Evolutionary conservation across 2,797 vertebrate species (phyloP), one percentile per base, ranked within the genome.

Genomic region (Toxotes lorentzi): DNA sequence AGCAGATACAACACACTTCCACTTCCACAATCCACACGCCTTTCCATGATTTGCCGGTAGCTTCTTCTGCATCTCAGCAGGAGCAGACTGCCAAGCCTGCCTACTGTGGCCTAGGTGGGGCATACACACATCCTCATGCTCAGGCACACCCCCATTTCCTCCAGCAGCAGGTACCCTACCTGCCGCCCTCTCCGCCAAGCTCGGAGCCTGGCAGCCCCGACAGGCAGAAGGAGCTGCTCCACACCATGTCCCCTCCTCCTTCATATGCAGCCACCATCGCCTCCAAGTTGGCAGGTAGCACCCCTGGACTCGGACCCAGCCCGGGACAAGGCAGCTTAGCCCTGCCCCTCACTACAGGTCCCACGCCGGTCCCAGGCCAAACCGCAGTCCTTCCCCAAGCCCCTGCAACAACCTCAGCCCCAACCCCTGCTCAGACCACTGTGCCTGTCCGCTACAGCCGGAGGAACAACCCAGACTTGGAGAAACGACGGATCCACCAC

Each of bases 141-240:
- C 91, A 91, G 79, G 30, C 87, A 0, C 93, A 89, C 61, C 68
- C 86, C 7, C 91, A 89, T 54, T 99, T 97, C 70, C 92, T 97
- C 78, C 94, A 92, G 82, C 94, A 94, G 77, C 93, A 92, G 80
- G 96, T 95, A 27, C 95, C 97, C 82, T 99, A 99, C 90, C 96
- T 99, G 78, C 98, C 98, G 27, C 98, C 98, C 2, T 99, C 98
- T 0, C 98, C 98, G 19, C 98, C 98, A 5, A 98, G 95, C 91
- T 99, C 98, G 1, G 97, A 99, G 89, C 98, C 98, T 21, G 97
- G 98, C 76, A 99, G 98, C 88, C 98, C 98, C 2, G 97, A 99
- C 90, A 94, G 97, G 76, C 97, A 99, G 94, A 98, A 97, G 91
- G 98, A 99, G 93, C 95, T 99, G 87, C 95, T 99, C 59, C 97